Base-by-base conservation (phyloP, 2,113 vertebrate genomes). In the Copsychus sechellarum region DNA sequence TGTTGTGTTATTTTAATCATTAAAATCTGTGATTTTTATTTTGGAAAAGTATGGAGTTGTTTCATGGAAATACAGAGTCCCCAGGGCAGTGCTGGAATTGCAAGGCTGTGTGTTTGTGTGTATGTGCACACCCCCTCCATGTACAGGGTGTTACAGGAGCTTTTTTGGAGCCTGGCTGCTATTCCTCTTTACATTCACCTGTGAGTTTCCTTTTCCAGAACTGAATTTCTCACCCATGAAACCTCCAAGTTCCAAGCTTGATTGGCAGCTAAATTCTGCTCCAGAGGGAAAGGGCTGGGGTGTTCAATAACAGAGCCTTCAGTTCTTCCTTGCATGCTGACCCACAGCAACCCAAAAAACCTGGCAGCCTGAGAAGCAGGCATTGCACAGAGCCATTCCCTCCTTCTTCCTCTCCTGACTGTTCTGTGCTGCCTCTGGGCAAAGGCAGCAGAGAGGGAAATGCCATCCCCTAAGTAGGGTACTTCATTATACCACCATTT, bases 1-100 rank as follows among this genome's bases (percentile, higher is more conserved):
- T 93, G 97, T 98, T 97, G 97, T 97, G 95, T 98, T 98, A 98
- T 86, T 97, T 98, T 98, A 96, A 94, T 98, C 91, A 97, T 98
- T 97, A 97, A 96, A 95, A 88, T 95, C 64, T 97, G 94, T 96
- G 96, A 4, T 29, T 77, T 86, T 96, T 93, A 71, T 95, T 92
- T 90, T 25, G 7, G 17, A 90, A 91, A 64, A 23, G 19, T 9
- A 64, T 0, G 6, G 51, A 70, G 43, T 76, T 69, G 45, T n/a
- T 96, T 81, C 16, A 21, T 60, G 65, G 65, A 62, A 81, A 65
- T 33, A 6, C 2, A 51, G 26, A 24, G 15, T 57, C 92, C 12
- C 69, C 61, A n/a, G 64, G 72, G 83, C 42, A 45, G 6, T 22
- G 42, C 61, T 88, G 65, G 81, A 82, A 10, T 2, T 20, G 62